phyloP scores from a whole-genome alignment of 2,888 invertebrate genomes.

The Adineta ricciae region DNA sequence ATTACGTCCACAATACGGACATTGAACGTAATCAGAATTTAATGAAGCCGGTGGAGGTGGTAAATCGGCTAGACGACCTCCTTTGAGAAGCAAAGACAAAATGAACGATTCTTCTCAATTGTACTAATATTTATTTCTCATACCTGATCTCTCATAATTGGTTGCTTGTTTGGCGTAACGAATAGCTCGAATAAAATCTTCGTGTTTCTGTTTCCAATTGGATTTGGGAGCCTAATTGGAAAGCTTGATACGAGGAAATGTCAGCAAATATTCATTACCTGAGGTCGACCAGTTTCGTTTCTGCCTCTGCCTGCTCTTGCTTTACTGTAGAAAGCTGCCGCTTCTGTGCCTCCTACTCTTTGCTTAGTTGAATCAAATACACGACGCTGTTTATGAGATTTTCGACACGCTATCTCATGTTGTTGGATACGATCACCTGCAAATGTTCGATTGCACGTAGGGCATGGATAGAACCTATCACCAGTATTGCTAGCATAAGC shows the following conservation, averaged over 20 bases:
- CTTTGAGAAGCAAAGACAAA: constrained; percentile 43
- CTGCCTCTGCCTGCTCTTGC: constrained; percentile 4
- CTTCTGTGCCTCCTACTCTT: constrained; percentile 69
- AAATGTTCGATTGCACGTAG: constrained; percentile 69
- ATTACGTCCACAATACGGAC: constrained; percentile 73
- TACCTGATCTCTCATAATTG: constrained; percentile 39
- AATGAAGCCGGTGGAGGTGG: constrained; percentile 64
- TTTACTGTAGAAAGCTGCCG: constrained; percentile 63
- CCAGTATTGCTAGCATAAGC: not conserved
- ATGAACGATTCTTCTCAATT: too few relatives aligned
- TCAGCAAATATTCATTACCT: not conserved
- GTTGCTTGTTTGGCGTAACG: constrained; percentile 44
- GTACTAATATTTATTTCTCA: constrained; percentile 11
- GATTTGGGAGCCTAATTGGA: not conserved
- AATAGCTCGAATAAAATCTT: constrained; percentile 43
- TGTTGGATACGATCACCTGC: constrained; percentile 61
- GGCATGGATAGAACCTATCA: constrained; percentile 55
- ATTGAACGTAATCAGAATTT: constrained; percentile 77
- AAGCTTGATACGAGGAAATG: too few relatives aligned
- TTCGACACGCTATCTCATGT: constrained; percentile 42
- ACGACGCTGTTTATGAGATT: constrained; percentile 40
- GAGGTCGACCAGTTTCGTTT: constrained; percentile 37
- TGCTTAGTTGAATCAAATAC: constrained; percentile 43
- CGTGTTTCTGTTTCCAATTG: constrained; percentile 45
- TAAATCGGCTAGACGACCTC: constrained; percentile 73